phyloP scores from a whole-genome alignment of 2,797 vertebrate species.

The Helostoma temminkii region DNA sequence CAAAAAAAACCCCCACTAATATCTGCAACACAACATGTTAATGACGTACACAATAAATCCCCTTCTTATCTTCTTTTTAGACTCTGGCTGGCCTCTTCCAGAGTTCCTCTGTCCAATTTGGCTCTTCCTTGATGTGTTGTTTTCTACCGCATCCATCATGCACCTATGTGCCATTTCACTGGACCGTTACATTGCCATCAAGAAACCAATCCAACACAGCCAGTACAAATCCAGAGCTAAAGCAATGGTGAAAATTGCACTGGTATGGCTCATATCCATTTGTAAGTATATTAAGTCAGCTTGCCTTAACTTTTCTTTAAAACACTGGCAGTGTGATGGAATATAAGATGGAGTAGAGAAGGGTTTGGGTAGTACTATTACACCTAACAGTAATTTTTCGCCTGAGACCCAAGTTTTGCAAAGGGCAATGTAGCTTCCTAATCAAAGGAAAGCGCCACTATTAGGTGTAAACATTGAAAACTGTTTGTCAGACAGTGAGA shows the following conservation, averaged over 20 bases:
- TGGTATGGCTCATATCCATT: constrained; percentile 98
- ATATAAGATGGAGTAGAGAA: not conserved
- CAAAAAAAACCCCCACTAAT: not conserved
- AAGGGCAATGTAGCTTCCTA: too few relatives aligned
- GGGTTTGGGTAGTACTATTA: too few relatives aligned
- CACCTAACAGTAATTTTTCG: not conserved
- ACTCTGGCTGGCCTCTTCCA: constrained; percentile 93
- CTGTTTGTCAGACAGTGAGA: too few relatives aligned
- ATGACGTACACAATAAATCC: constrained; percentile 23
- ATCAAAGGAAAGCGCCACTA: too few relatives aligned
- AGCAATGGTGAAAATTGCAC: constrained; percentile 92
- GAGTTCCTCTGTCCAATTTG: constrained; percentile 93
- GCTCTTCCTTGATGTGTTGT: constrained; percentile 97
- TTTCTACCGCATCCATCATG: constrained; percentile 99
- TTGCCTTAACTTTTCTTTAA: constrained; percentile 13
- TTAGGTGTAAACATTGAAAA: not conserved
- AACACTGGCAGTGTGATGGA: too few relatives aligned
- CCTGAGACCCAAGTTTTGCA: not conserved
- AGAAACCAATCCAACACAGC: constrained; percentile 98
- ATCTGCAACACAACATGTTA: not conserved
- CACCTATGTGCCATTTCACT: constrained; percentile 98
- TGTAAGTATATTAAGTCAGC: constrained; percentile 82
- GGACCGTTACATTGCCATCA: constrained; percentile 97
- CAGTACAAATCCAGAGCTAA: constrained; percentile 96
- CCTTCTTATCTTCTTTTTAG: constrained; percentile 80